Base-by-base conservation (phyloP, 2,797 vertebrate genomes). In the Urosaurus nigricauda region DNA sequence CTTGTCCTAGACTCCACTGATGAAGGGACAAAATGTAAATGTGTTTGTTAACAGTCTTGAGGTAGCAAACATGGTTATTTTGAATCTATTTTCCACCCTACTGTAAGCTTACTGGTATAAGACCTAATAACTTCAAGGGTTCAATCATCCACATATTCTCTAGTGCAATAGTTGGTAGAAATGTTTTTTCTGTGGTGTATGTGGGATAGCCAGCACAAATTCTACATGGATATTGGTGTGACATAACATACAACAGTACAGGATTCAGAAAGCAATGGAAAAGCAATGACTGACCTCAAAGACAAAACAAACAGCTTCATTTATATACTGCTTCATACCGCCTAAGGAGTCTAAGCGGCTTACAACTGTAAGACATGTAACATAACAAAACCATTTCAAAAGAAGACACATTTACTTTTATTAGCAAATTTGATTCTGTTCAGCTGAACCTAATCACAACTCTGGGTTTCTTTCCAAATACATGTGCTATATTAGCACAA, bases 391-490 rank as follows among this genome's bases (percentile, higher is more conserved):
- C 13, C 7, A 71, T 14, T 11, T 47, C 5, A 29, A 56, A 40
- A 53, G 11, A 37, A 70, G n/a, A n/a, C 14, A 58, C 40, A 87
- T 29, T 19, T 71, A 29, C 71, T 1, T 84, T 56, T 8, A 53
- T 73, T n/a, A 37, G 12, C 35, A 84, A 26, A 84, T 74, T 24
- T 73, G 5, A 80, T 73, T 58, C 17, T 43, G 12, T 51, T 37
- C 58, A 5, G 75, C 35, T 77, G 26, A 68, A 11, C 24, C 24
- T 65, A 81, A 60, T n/a, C 56, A 79, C 65, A 87, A 82, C 8
- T 81, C 47, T 77, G 70, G 70, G 83, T 73, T 79, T 77, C 5
- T 29, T 83, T 29, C 65, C 75, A 51, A 82, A 80, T 26, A 73
- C 26, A 87, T 17, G 6, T 4, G 17, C 71, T 80, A 71, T 26